phyloP scores from a whole-genome alignment of 2,888 invertebrate genomes.

The Ophion obscuratus region DNA sequence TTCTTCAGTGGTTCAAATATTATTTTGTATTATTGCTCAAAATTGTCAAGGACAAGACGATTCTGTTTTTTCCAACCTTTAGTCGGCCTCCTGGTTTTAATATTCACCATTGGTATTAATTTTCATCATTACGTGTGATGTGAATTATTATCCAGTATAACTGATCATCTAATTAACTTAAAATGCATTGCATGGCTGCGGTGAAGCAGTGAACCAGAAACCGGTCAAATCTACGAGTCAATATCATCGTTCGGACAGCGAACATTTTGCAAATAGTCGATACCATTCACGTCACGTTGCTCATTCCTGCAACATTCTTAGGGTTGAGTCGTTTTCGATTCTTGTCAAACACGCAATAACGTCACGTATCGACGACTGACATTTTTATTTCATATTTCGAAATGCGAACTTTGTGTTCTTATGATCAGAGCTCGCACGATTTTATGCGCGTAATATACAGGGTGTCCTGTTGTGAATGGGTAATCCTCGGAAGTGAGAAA shows the following conservation, averaged over 20 bases:
- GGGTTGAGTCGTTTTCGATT: constrained; percentile 40
- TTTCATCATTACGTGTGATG: neutral
- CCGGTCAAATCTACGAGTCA: constrained; percentile 40
- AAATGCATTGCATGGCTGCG: neutral
- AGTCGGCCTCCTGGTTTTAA: too few relatives aligned
- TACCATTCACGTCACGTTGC: constrained; percentile 49
- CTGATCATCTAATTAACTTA: neutral
- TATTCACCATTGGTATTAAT: neutral
- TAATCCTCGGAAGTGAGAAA: too few relatives aligned
- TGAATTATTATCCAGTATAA: neutral
- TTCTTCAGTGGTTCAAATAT: too few relatives aligned
- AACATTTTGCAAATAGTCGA: constrained; percentile 41
- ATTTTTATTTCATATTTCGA: constrained; percentile 15
- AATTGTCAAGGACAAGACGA: too few relatives aligned
- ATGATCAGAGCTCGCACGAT: neutral
- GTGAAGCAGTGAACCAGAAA: constrained; percentile 23
- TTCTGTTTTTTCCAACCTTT: too few relatives aligned
- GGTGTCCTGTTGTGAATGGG: too few relatives aligned
- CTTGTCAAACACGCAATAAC: constrained; percentile 64
- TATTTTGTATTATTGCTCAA: too few relatives aligned
- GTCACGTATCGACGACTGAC: constrained; percentile 22
- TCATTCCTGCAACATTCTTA: constrained; percentile 48
- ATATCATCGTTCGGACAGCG: constrained; percentile 14
- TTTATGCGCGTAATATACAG: neutral
- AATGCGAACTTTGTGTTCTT: constrained; percentile 20